A percentile compares a stretch with the other conserved stretches of the same genome.
Evolutionary conservation across 2,888 invertebrate genomes (phyloP).

Genomic region (Scaptomyza tumidula): DNA sequence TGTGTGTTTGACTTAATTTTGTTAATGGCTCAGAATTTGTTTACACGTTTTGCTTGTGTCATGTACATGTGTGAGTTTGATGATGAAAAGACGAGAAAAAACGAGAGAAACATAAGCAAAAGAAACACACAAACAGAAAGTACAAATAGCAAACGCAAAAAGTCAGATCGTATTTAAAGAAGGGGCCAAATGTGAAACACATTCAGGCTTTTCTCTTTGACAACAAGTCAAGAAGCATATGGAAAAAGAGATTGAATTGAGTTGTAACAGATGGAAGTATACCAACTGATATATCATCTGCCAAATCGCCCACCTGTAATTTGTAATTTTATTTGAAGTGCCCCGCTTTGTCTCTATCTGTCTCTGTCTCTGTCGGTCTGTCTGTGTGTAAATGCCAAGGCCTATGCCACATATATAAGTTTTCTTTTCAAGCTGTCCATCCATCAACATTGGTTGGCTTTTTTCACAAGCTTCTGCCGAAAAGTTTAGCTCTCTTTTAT

Average conservation of each 20-base stretch:
- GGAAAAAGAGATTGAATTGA: background rate
- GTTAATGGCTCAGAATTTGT: slow-evolving; percentile 68
- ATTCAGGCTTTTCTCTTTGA: background rate
- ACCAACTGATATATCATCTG: background rate
- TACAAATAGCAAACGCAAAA: slow-evolving; percentile 6
- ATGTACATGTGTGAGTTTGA: slow-evolving; percentile 6
- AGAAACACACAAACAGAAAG: background rate
- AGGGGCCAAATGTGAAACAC: background rate
- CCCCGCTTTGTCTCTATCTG: background rate
- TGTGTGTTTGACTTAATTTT: slow-evolving; percentile 65
- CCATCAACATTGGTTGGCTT: slow-evolving; percentile 35
- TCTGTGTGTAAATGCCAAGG: slow-evolving; percentile 24
- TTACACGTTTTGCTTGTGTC: slow-evolving; percentile 48
- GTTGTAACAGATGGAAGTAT: background rate
- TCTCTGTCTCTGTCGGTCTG: background rate
- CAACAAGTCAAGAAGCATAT: background rate
- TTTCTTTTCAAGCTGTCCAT: slow-evolving; percentile 54
- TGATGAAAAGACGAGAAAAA: slow-evolving; percentile 34
- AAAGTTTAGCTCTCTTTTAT: slow-evolving; percentile 7
- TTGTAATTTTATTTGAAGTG: slow-evolving; percentile 14
- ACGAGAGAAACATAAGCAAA: background rate
- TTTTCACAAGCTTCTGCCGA: slow-evolving; percentile 23
- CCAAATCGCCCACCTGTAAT: background rate
- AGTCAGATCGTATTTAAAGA: slow-evolving; percentile 13
- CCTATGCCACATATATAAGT: slow-evolving; percentile 47